phyloP scores from a whole-genome alignment of 1,140 invertebrate genomes.

The Papilio dardanus region DNA sequence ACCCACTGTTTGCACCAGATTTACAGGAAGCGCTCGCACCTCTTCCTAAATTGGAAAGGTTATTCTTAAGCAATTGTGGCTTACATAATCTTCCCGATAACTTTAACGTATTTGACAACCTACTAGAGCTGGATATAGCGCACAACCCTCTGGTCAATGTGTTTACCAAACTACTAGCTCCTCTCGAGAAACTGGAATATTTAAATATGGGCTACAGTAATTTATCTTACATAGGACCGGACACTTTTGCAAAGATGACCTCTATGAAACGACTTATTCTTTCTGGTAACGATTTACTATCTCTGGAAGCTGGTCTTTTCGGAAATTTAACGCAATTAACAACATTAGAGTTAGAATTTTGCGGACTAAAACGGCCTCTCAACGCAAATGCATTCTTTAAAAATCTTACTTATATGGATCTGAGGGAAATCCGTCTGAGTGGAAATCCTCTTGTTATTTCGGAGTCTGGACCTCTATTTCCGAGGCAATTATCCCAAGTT shows the following conservation, averaged over 20 bases:
- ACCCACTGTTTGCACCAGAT: constrained; percentile 86
- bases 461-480: constrained; percentile 83
- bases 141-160: constrained; percentile 87
- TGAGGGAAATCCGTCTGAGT: constrained; percentile 86
- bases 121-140: constrained; percentile 87
- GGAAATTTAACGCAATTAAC: constrained; percentile 86
- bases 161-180: constrained; percentile 86
- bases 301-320: constrained; percentile 87
- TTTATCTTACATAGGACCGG: constrained; percentile 85
- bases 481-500: constrained; percentile 85
- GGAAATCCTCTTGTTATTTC: constrained; percentile 87
- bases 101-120: constrained; percentile 85
- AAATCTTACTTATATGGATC: constrained; percentile 84
- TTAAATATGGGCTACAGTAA: constrained; percentile 90
- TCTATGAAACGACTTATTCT: constrained; percentile 86
- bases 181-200: constrained; percentile 86
- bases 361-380: constrained; percentile 84
- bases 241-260: constrained; percentile 88
- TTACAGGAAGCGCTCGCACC: constrained; percentile 86
- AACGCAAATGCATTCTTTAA: constrained; percentile 87
- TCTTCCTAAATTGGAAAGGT: constrained; percentile 85
- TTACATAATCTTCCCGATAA: constrained; percentile 85
- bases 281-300: constrained; percentile 86
- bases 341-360: constrained; percentile 87
- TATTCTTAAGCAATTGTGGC: constrained; percentile 87